These are phyloP conservation scores for Lasiommata megera DNA, from an alignment of 2,888 invertebrate species.

Conservation along the genomic window DNA sequence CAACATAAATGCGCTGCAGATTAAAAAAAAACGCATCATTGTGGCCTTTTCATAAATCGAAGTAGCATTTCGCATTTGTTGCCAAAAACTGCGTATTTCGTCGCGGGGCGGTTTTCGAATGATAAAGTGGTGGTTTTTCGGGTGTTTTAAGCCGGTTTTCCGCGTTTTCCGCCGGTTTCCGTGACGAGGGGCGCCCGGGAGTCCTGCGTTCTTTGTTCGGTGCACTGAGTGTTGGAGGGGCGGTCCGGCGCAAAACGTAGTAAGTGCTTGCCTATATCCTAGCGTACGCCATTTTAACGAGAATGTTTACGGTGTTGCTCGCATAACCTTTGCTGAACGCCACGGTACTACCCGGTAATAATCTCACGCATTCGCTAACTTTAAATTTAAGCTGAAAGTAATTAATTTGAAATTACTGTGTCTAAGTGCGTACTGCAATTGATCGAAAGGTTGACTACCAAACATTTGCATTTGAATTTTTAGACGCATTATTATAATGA, in stretches of 20 bases:
- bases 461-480: no score
- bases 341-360: no score
- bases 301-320: background rate
- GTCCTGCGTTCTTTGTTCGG: constrained; percentile 52
- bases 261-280: constrained; percentile 38
- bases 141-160: constrained; percentile 23
- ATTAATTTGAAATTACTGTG: no score
- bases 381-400: no score
- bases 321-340: no score
- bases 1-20: background rate
- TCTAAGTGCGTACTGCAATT: no score
- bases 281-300: constrained; percentile 10
- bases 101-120: background rate
- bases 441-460: no score
- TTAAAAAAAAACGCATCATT: background rate
- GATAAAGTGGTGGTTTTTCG: constrained; percentile 19
- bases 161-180: constrained; percentile 26
- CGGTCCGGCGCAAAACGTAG: constrained; percentile 48
- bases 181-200: constrained; percentile 31
- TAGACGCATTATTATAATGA: no score
- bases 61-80: background rate
- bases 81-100: background rate
- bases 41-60: constrained; percentile 9
- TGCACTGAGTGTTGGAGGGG: constrained; percentile 40
- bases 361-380: no score